These are phyloP conservation scores for Sebastes nivosus DNA, from an alignment of 2,797 vertebrate genomes.

Conservation along the genomic window DNA sequence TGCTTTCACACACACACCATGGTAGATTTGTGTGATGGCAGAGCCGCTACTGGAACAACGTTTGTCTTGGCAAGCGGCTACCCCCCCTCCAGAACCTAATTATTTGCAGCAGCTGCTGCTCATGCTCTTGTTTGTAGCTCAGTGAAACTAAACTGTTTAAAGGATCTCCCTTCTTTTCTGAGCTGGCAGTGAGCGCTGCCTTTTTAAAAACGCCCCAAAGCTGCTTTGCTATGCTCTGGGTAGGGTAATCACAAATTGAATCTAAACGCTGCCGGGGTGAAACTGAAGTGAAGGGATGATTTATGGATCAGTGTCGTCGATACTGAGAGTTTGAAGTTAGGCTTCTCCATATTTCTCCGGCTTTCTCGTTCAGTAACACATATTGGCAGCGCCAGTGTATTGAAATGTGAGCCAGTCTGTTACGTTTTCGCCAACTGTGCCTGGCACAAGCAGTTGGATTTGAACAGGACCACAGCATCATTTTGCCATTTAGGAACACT, in stretches of 20 bases:
- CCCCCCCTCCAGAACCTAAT: constrained; percentile 66
- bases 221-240: constrained; percentile 29
- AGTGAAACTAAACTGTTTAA: constrained; percentile 74
- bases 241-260: constrained; percentile 53
- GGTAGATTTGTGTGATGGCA: constrained; percentile 62
- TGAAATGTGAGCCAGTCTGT: constrained; percentile 43
- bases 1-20: constrained; percentile 5
- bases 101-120: constrained; percentile 82
- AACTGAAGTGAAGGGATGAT: constrained; percentile 41
- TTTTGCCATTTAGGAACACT: constrained; percentile 53
- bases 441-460: constrained; percentile 41
- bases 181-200: constrained; percentile 42
- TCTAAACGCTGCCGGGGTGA: constrained; percentile 27
- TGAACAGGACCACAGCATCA: constrained; percentile 36
- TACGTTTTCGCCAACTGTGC: constrained; percentile 37
- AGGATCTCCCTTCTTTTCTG: constrained; percentile 56
- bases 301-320: constrained; percentile 36
- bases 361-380: constrained; percentile 11
- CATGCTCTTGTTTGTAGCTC: constrained; percentile 75
- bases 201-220: constrained; percentile 42
- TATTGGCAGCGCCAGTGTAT: not conserved
- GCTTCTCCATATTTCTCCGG: constrained; percentile 12
- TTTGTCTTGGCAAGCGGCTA: constrained; percentile 80
- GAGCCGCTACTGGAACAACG: constrained; percentile 80
- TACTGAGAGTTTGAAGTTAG: constrained; percentile 5